Evolutionary conservation across 1,140 invertebrate species (phyloP).

Genomic region (Magallana angulata): DNA sequence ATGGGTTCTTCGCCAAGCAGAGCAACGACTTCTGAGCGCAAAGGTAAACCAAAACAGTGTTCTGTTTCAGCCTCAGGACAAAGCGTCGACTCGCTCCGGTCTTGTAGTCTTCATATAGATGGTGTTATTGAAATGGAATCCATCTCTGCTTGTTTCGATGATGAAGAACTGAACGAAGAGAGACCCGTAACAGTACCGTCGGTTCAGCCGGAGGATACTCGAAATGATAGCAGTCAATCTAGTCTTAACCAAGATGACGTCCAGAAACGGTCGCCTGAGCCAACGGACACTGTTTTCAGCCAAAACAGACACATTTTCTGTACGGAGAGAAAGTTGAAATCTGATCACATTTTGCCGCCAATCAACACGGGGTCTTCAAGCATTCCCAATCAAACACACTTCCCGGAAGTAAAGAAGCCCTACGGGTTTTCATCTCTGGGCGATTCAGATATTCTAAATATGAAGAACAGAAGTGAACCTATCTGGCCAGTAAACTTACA

Average conservation of each 20-base stretch:
- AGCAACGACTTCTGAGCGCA: not conserved
- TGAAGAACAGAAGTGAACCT: not conserved
- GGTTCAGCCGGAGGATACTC: not conserved
- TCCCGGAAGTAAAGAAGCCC: not conserved
- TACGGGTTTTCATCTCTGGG: conserved; percentile 1
- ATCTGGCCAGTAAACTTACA: not conserved
- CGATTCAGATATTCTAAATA: conserved; percentile 26
- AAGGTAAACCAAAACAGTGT: not conserved
- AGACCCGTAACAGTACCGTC: conserved; percentile 14
- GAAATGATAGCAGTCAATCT: not conserved
- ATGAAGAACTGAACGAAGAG: not conserved
- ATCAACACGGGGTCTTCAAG: not conserved
- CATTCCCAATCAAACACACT: not conserved
- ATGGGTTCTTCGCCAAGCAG: not conserved
- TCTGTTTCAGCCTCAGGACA: not conserved
- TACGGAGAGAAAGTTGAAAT: not conserved
- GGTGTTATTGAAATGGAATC: not conserved
- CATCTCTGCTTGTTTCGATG: not conserved
- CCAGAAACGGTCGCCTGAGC: not conserved
- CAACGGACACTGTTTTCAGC: not conserved
- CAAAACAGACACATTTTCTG: not conserved
- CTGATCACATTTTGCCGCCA: not conserved
- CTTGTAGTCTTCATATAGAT: conserved; percentile 15
- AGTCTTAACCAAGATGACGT: not conserved
- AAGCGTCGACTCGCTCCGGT: not conserved